Percentiles rank a stretch among this genome's conserved stretches.
Evolutionary conservation across 2,888 invertebrate species (phyloP).

Genomic region (Alentia gelatinosa): DNA sequence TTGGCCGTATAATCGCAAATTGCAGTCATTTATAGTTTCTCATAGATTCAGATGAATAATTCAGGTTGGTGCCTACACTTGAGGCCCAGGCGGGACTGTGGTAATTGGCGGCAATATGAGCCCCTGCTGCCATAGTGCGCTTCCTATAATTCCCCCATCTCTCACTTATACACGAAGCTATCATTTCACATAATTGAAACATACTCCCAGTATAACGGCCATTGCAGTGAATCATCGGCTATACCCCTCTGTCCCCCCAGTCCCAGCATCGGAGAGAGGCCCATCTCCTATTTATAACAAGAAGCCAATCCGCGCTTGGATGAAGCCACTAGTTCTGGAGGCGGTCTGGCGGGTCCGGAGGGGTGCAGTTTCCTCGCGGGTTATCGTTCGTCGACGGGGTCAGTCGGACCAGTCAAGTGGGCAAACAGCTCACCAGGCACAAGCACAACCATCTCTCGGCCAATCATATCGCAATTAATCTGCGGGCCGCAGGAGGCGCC

Average conservation of each 20-base stretch:
- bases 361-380: neutral
- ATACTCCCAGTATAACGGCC: neutral
- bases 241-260: neutral
- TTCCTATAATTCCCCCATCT: neutral
- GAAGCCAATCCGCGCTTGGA: neutral
- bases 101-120: neutral
- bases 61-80: neutral
- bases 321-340: neutral
- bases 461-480: constrained; percentile 11
- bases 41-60: neutral
- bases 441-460: neutral
- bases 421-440: neutral
- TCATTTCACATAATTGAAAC: constrained; percentile 3
- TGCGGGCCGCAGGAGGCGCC: neutral
- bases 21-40: neutral
- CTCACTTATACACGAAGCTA: neutral
- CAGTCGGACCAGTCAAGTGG: neutral
- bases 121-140: neutral
- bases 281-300: neutral
- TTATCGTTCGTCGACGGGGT: neutral
- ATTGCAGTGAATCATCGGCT: neutral
- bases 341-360: neutral
- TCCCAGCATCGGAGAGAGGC: neutral
- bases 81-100: neutral
- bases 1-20: neutral